Evolutionary conservation across 2,797 vertebrate species (phyloP), one percentile per base, ranked within the genome.

Genomic region (Cuniculus paca): DNA sequence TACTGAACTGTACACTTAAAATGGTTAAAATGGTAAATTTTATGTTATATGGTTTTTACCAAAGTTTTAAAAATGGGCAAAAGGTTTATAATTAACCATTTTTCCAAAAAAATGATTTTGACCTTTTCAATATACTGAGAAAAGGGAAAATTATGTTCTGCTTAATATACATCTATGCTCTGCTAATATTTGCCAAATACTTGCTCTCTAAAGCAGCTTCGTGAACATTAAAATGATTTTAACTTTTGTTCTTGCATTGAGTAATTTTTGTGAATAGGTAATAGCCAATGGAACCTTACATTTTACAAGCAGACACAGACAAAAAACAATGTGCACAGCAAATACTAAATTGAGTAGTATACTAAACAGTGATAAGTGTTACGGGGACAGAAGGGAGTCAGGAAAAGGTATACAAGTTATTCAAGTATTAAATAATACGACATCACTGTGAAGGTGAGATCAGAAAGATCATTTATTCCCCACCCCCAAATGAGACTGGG

Each of bases 401-500:
- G 36, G 28, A 88, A 20, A 14, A 19, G 12, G 20, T 28, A 28
- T 36, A 39, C 3, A 16, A 2, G 52, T 19, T 54, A 54, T 20
- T 63, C 28, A 65, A 85, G 58, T 42, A n/a, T 10, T 65, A 65
- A 65, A 75, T 42, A 65, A 56, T n/a, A 12, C 45, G 48, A 28
- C 5, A 16, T 14, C 26, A 17, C 45, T 2, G 34, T 19, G 48
- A 95, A 58, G 28, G 1, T 12, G 36, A 61, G 54, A 50, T 5
- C 6, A 6, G 17, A 45, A 52, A 17, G 11, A 34, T 28, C 6
- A 70, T 16, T 20, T n/a, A 68, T 13, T 52, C 7, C 11, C 63
- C 31, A 5, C 5, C 5, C 2, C 3, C 0, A 61, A 48, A 10
- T 4, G 24, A 50, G 72, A 20, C 31, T 1, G 14, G 0, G 20